A percentile compares a stretch with the other conserved stretches of the same genome.
These are phyloP conservation scores for Hylaeus volcanicus DNA, from an alignment of 1,140 invertebrate species.

Conservation along the genomic window DNA sequence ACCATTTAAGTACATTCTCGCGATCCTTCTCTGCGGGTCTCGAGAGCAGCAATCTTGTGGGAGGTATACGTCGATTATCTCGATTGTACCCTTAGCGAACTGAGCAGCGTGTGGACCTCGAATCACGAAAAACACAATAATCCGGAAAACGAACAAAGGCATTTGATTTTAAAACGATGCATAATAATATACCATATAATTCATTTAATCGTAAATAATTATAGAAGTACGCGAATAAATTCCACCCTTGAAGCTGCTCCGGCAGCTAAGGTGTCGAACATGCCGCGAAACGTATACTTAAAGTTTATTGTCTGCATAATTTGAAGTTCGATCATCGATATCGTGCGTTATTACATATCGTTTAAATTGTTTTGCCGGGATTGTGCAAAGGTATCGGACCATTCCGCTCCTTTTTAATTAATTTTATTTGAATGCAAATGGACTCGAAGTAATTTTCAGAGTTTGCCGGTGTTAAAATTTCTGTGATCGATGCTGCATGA, in stretches of 20 bases:
- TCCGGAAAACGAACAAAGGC: conserved; percentile 45
- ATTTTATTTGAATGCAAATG: too few species aligned
- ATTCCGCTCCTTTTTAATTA: background rate
- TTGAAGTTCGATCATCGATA: conserved; percentile 39
- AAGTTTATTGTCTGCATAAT: conserved; percentile 41
- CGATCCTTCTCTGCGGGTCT: background rate
- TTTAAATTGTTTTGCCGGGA: conserved; percentile 35
- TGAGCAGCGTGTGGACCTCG: background rate
- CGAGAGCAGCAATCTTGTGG: conserved; percentile 26
- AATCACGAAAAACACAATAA: conserved; percentile 35
- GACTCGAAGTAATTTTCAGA: too few species aligned
- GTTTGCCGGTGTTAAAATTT: too few species aligned
- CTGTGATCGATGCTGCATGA: too few species aligned
- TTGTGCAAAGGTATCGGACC: background rate
- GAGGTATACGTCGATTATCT: conserved; percentile 35
- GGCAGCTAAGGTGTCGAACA: conserved; percentile 39
- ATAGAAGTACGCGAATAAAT: conserved; percentile 48
- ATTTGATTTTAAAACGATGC: conserved; percentile 21
- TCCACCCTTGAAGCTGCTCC: conserved; percentile 17
- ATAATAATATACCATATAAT: conserved; percentile 57
- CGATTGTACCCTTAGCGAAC: conserved; percentile 23
- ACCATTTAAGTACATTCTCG: conserved; percentile 18
- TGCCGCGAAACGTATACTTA: conserved; percentile 24
- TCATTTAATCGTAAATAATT: conserved; percentile 61
- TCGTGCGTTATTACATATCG: conserved; percentile 39